A percentile compares a stretch with the other conserved stretches of the same genome.
These are phyloP conservation scores for Stratiomys singularior DNA, from an alignment of 2,888 invertebrate species.

Conservation along the genomic window DNA sequence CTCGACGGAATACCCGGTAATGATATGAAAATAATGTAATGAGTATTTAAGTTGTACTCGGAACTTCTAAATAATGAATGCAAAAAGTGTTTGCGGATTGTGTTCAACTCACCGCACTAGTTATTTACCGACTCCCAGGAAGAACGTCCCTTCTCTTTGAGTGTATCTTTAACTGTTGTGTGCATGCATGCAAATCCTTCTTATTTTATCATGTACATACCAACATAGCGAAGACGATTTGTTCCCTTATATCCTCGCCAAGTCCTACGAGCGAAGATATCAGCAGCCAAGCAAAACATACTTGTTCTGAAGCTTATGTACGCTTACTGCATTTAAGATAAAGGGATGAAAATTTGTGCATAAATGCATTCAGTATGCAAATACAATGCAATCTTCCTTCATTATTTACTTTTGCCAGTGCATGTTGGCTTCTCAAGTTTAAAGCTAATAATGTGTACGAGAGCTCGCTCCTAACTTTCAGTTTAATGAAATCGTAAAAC, in stretches of 20 bases:
- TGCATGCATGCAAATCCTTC: slow-evolving; percentile 47
- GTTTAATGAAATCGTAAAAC: slow-evolving; percentile 51
- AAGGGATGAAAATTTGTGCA: slow-evolving; percentile 52
- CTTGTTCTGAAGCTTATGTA: slow-evolving; percentile 35
- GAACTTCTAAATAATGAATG: slow-evolving; percentile 7
- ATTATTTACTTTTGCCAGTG: slow-evolving; percentile 48
- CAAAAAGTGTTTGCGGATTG: slow-evolving; percentile 50
- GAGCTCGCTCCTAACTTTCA: slow-evolving; percentile 35
- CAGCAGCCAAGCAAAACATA: neutral
- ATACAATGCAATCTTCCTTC: slow-evolving; percentile 50
- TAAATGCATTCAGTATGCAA: slow-evolving; percentile 52
- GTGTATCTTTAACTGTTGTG: slow-evolving; percentile 27
- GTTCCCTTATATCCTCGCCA: neutral
- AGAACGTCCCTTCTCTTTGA: neutral
- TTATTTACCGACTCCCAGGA: slow-evolving; percentile 31
- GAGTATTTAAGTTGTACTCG: no score
- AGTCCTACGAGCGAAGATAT: slow-evolving; percentile 20
- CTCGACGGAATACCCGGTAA: no score
- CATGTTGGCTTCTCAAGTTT: slow-evolving; percentile 46
- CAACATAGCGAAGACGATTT: neutral
- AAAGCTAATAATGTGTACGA: slow-evolving; percentile 48
- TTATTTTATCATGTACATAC: slow-evolving; percentile 22
- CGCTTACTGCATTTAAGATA: slow-evolving; percentile 50
- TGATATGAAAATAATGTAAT: no score
- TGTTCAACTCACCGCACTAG: slow-evolving; percentile 44